Evolutionary conservation across 2,797 vertebrate species (phyloP), one percentile per base, ranked within the genome.

Genomic region (Alcedo quadribrachys): DNA sequence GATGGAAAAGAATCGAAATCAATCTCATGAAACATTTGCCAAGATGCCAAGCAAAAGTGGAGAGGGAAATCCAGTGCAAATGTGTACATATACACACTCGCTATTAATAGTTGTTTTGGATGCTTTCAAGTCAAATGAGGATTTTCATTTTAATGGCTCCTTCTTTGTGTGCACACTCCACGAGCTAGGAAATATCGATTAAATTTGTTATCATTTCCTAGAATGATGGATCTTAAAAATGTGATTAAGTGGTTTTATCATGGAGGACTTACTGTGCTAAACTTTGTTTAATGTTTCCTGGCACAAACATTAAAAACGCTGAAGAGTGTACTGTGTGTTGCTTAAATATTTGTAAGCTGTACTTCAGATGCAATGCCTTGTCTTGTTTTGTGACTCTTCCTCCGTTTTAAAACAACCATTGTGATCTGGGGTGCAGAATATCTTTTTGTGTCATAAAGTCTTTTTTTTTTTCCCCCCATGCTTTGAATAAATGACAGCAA

Each of bases 241-340:
- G 69, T 35, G 43, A 76, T 95, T 66, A 92, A 66, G 42, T 87
- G 37, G 35, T 68, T 93, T 92, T 79, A 28, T 89, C 61, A n/a
- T 7, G 43, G 79, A 61, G 76, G 73, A 53, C 66, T 77, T 81
- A 54, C 20, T 73, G 58, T 66, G 80, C 89, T 92, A 76, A 89
- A 61, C 63, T 50, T 88, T 85, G 71, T 54, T 91, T 60, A 62
- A 46, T 15, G 57, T 75, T 87, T 89, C 71, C 76, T 65, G 81
- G 80, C 63, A 50, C 28, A 35, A 66, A 22, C 62, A 24, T 33
- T 27, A 66, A 65, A 67, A 54, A 7, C 4, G 17, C 71, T 63
- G 67, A 53, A 68, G 54, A 4, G 1, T 24, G 55, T 43, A 32
- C 50, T 77, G 7, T 42, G 32, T 71, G 65, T 40, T 54, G 40